These are phyloP conservation scores for Campoletis raptor DNA, from an alignment of 2,888 invertebrate genomes.

Conservation along the genomic window DNA sequence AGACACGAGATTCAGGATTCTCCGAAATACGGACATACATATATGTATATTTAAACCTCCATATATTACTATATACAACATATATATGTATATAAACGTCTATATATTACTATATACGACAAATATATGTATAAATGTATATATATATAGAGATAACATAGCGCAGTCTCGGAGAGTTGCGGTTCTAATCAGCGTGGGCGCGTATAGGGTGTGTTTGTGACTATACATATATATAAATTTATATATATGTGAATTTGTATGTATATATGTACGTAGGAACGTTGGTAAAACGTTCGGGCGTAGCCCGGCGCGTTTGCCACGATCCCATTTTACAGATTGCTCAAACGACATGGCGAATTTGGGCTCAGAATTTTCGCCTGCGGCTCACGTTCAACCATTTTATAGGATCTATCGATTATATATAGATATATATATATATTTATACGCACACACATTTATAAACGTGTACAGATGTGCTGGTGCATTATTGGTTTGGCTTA, in stretches of 20 bases:
- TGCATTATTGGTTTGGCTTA: slow-evolving; percentile 12
- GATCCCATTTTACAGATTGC: slow-evolving; percentile 29
- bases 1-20: slow-evolving; percentile 50
- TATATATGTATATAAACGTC: background rate
- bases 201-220: background rate
- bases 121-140: background rate
- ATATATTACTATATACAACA: background rate
- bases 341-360: slow-evolving; percentile 37
- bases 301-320: slow-evolving; percentile 41
- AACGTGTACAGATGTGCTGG: too few relatives aligned
- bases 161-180: slow-evolving; percentile 43
- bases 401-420: background rate
- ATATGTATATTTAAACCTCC: background rate
- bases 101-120: background rate
- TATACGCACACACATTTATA: background rate
- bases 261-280: background rate
- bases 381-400: slow-evolving; percentile 7
- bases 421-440: background rate
- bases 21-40: slow-evolving; percentile 16
- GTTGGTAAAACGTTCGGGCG: slow-evolving; percentile 29
- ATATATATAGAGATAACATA: background rate
- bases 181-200: slow-evolving; percentile 58
- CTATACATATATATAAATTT: background rate
- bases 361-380: slow-evolving; percentile 20
- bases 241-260: background rate